Evolutionary conservation across 2,888 invertebrate genomes (phyloP), one percentile per base, ranked within the genome.

Genomic region (Tiliacea citrago): DNA sequence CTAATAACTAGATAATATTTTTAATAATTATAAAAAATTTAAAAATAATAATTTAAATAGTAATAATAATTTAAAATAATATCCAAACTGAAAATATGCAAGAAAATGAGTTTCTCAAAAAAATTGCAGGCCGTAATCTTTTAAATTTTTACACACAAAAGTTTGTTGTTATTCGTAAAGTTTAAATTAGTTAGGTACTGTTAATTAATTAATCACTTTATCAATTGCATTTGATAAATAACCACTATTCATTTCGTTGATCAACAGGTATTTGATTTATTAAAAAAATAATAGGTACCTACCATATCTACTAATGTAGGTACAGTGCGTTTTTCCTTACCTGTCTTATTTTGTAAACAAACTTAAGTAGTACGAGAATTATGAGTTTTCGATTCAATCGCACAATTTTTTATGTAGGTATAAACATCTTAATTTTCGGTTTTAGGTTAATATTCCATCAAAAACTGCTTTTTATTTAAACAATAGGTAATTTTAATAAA

Each of bases 161-260:
- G 16, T 67, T 29, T 24, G 10, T 24, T 39, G 16, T n/a, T n/a
- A n/a, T 71, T 18, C 7, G n/a, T 9, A 58, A 7, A 45, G n/a
- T n/a, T 29, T 58, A 16, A 29, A 47, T 39, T 42, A 18, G 12
- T 49, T 24, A n/a, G n/a, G n/a, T n/a, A 39, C 8, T 21, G n/a
- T 47, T 53, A 24, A 73, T 51, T 74, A 47, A 75, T 13, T 45
- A 21, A 39, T 24, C 39, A 62, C 1, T 74, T 49, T 55, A 57
- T n/a, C 47, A 49, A 7, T 29, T 24, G 24, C 16, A 24, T 35
- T 45, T n/a, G 16, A 58, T 29, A 42, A 24, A 58, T 29, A 42
- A 24, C 1, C 18, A 29, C 16, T n/a, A 16, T 60, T 74, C 7
- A 51, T 24, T 73, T 66, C 3, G 18, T 8, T 4, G 29, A 65